These are phyloP conservation scores for Pocillopora damicornis DNA, from an alignment of 64 coral and sea anemone genomes.

Conservation along the genomic window DNA sequence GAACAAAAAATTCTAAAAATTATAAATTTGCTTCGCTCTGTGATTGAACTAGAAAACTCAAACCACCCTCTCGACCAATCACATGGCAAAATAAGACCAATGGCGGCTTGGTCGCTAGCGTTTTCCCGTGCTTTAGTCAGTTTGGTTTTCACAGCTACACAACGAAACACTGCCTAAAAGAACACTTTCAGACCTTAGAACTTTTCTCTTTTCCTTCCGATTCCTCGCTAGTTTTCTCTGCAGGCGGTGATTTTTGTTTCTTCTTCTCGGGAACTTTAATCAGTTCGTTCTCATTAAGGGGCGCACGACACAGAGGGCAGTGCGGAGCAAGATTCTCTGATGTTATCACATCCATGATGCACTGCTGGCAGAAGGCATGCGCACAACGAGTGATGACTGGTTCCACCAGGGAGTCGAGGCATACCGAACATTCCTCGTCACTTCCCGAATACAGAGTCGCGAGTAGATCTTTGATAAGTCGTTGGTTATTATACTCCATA, in stretches of 20 bases:
- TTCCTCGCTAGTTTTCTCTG: constrained; percentile 1
- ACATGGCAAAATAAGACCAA: too few relatives aligned
- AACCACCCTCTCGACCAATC: too few relatives aligned
- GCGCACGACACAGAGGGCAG: constrained; percentile 76
- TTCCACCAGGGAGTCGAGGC: constrained; percentile 71
- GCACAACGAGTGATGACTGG: constrained; percentile 86
- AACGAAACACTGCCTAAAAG: too few relatives aligned
- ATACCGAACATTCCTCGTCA: constrained; percentile 82
- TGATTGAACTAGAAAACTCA: too few relatives aligned
- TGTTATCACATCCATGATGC: constrained; percentile 77
- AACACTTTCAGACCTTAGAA: constrained; percentile 54
- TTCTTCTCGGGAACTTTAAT: constrained; percentile 66
- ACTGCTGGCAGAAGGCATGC: constrained; percentile 75
- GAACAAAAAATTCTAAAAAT: too few relatives aligned
- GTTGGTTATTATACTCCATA: constrained; percentile 46
- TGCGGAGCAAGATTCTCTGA: constrained; percentile 53
- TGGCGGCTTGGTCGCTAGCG: too few relatives aligned
- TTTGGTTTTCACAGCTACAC: too few relatives aligned
- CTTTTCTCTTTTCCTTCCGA: constrained; percentile 22
- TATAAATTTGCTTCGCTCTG: too few relatives aligned
- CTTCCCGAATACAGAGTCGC: constrained; percentile 57
- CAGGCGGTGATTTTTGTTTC: constrained; percentile 37
- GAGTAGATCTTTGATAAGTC: constrained; percentile 72
- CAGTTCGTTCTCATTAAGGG: constrained; percentile 71
- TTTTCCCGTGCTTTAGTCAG: too few relatives aligned